Base-by-base conservation (phyloP, 2,888 invertebrate species). In the Agrilus cyanescens region DNA sequence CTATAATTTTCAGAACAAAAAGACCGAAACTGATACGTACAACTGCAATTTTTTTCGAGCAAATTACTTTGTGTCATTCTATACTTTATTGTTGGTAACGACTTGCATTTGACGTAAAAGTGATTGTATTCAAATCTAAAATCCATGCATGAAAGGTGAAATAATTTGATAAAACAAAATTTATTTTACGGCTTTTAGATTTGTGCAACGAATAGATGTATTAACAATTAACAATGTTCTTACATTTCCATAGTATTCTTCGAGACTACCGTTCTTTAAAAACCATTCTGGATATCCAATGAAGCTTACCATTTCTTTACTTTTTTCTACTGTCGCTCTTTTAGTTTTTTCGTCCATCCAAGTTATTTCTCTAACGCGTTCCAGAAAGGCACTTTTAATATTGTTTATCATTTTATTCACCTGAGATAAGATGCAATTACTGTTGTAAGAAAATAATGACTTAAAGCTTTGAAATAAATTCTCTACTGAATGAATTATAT, bases 321-420 rank as follows among this genome's bases (percentile, higher is more conserved):
- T 82, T 61, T 88, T 88, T 50, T 78, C 76, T 43, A 85, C 72
- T 0, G 86, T 85, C 5, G 77, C 80, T 18, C 70, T 52, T 63
- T 86, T 86, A 0, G 87, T 88, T 40, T 69, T 60, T 16, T 68
- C 66, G 56, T 88, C 87, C 85, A 87, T 87, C 87, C 87, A 88
- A 43, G 71, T 72, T 0, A 78, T 69, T 39, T 68, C 62, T 0
- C 70, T 67, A 0, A 88, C 82, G 40, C 85, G 66, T 38, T 74
- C 70, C 2, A 78, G 74, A 55, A 88, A 79, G 0, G 85, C 75
- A 20, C 73, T 70, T 57, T 81, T 80, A 51, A 88, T 79, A 55
- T 85, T 78, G n/a, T 71, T 64, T 29, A 88, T 55, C 86, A 88
- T 88, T 52, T 72, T 71, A 52, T 74, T 66, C 3, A 88, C 79